phyloP scores from a whole-genome alignment of 2,113 vertebrate genomes.

The Chamaetylas fuelleborni region DNA sequence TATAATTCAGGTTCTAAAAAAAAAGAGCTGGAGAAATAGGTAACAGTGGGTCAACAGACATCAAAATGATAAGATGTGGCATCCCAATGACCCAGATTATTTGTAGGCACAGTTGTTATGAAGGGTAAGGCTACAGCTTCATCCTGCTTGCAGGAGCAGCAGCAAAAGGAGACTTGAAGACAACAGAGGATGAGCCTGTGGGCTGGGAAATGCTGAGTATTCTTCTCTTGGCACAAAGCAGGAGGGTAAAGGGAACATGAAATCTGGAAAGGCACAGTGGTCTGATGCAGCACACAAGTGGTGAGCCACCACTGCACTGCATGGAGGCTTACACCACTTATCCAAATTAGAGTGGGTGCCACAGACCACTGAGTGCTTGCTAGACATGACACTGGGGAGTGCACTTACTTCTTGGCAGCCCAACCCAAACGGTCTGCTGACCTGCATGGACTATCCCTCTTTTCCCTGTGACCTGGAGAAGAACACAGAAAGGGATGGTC shows the following conservation, averaged over 20 bases:
- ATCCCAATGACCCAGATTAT: background rate
- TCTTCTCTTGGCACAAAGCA: background rate
- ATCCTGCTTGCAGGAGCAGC: background rate
- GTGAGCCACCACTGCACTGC: background rate
- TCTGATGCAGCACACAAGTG: background rate
- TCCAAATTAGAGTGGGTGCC: background rate
- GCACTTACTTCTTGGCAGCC: conserved; percentile 30
- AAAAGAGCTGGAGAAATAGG: background rate
- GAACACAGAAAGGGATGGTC: background rate
- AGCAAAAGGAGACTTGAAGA: background rate
- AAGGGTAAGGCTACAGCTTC: background rate
- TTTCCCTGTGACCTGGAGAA: conserved; percentile 48
- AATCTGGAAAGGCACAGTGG: background rate
- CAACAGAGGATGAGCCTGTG: background rate
- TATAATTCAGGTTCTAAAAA: background rate
- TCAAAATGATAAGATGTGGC: background rate
- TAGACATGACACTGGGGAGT: background rate
- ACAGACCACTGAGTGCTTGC: background rate
- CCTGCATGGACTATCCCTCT: conserved; percentile 30
- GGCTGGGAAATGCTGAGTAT: background rate
- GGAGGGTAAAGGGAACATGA: background rate
- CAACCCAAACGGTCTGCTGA: conserved; percentile 38
- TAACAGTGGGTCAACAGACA: background rate
- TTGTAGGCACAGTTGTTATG: background rate
- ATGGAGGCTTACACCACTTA: background rate